Evolutionary conservation across 2,888 invertebrate genomes (phyloP).

Genomic region (Pyrrhia umbra): DNA sequence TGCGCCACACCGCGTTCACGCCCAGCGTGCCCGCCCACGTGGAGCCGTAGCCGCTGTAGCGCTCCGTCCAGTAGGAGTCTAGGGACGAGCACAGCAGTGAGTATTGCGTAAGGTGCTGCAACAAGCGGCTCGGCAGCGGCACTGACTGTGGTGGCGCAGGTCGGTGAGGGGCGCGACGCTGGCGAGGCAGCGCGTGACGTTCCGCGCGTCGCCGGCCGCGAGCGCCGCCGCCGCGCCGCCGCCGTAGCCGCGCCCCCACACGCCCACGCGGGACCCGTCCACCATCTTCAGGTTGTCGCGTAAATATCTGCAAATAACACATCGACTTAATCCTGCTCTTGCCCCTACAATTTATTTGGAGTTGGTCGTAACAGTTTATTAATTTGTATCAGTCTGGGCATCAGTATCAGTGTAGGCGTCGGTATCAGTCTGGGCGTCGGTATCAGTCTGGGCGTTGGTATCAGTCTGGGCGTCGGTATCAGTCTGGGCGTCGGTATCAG

Average conservation of each 20-base stretch:
- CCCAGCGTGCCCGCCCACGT: conserved; percentile 93
- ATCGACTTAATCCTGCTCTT: too few relatives aligned
- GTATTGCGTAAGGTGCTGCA: too few relatives aligned
- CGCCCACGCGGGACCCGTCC: conserved; percentile 94
- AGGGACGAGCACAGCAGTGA: too few relatives aligned
- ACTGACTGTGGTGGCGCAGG: conserved; percentile 94
- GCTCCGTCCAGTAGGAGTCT: conserved; percentile 96
- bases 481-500: too few relatives aligned
- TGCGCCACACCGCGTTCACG: conserved; percentile 94
- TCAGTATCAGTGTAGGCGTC: too few relatives aligned
- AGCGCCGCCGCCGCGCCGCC: conserved; percentile 96
- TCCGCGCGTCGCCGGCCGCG: conserved; percentile 93
- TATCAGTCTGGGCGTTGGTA: too few relatives aligned
- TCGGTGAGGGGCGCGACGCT: conserved; percentile 96
- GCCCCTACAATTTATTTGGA: too few relatives aligned
- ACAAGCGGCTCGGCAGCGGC: too few relatives aligned
- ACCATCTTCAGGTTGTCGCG: conserved; percentile 95
- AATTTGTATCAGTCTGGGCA: too few relatives aligned
- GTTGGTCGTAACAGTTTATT: too few relatives aligned
- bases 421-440: too few relatives aligned
- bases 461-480: too few relatives aligned
- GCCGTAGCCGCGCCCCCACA: conserved; percentile 97
- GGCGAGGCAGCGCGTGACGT: conserved; percentile 95
- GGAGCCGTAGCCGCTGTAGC: conserved; percentile 95
- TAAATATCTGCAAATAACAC: conserved; percentile 91